A percentile compares a stretch with the other conserved stretches of the same genome.
phyloP scores from a whole-genome alignment of 2,113 vertebrate genomes.

The Tretioscincus oriximinensis region DNA sequence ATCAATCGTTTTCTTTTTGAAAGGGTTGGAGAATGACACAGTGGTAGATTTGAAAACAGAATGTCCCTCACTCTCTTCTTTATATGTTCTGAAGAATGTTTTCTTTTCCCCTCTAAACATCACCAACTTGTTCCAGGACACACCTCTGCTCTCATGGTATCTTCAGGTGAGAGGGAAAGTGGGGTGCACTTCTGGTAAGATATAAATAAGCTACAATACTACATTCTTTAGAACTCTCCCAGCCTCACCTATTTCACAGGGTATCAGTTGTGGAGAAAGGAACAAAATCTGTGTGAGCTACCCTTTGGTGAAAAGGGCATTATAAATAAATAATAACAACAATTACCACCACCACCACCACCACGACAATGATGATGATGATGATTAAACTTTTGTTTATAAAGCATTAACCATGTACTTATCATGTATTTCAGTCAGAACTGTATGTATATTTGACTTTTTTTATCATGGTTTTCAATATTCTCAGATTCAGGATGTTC shows the following conservation, averaged over 20 bases:
- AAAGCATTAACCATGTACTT: no score
- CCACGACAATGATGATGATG: no score
- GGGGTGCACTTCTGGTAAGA: background rate
- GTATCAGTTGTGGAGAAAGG: no score
- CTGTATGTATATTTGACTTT: background rate
- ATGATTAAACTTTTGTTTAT: no score
- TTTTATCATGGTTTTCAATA: background rate
- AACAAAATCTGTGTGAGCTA: no score
- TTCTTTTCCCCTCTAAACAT: constrained; percentile 75
- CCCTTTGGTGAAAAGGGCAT: no score
- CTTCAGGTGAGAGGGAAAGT: constrained; percentile 41
- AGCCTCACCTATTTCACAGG: no score
- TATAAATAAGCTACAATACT: background rate
- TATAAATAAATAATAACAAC: no score
- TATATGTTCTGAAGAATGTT: constrained; percentile 75
- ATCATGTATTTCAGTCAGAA: background rate
- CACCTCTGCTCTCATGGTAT: constrained; percentile 75
- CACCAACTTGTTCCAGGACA: constrained; percentile 71
- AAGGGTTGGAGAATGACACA: constrained; percentile 53
- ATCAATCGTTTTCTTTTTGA: constrained; percentile 72
- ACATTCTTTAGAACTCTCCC: background rate
- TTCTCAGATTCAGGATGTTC: background rate
- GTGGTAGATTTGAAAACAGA: constrained; percentile 47
- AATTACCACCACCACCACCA: no score
- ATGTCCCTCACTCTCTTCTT: constrained; percentile 55